Evolutionary conservation across 2,888 invertebrate genomes (phyloP).

Genomic region (Melanostoma mellinum): DNA sequence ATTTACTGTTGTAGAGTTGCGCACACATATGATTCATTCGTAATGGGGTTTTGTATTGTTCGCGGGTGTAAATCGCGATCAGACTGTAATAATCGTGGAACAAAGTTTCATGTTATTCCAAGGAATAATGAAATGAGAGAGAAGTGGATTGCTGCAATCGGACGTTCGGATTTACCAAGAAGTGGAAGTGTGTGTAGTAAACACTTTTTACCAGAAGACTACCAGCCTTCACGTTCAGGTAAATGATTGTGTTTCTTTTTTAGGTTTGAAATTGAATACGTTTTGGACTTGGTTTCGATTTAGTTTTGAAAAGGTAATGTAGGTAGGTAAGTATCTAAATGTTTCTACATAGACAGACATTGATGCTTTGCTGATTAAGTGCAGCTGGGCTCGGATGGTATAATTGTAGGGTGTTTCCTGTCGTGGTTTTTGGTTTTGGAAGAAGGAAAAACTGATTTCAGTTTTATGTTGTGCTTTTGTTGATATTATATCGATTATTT

Average conservation of each 20-base stretch:
- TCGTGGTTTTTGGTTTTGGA: no score
- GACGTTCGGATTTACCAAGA: conserved; percentile 62
- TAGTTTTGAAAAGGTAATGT: neutral
- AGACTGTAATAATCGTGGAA: conserved; percentile 63
- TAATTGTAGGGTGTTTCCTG: no score
- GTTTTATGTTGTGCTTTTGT: no score
- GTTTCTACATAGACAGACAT: no score
- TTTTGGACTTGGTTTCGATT: neutral
- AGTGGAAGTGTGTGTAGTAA: conserved; percentile 68
- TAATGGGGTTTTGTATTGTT: conserved; percentile 71
- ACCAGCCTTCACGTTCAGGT: conserved; percentile 68
- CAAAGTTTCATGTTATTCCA: conserved; percentile 63
- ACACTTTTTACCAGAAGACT: conserved; percentile 64
- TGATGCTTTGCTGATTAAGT: no score
- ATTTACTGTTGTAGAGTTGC: neutral
- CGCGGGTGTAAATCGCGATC: conserved; percentile 72
- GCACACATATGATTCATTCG: conserved; percentile 10
- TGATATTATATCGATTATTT: no score
- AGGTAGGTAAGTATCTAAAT: no score
- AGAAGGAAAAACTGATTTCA: no score
- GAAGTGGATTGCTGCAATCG: conserved; percentile 65
- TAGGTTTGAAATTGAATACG: neutral
- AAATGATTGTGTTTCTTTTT: conserved; percentile 3
- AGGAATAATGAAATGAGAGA: conserved; percentile 48
- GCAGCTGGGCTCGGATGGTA: no score